These are phyloP conservation scores for Pseudochromis fuscus DNA, from an alignment of 2,797 vertebrate genomes.

Conservation along the genomic window DNA sequence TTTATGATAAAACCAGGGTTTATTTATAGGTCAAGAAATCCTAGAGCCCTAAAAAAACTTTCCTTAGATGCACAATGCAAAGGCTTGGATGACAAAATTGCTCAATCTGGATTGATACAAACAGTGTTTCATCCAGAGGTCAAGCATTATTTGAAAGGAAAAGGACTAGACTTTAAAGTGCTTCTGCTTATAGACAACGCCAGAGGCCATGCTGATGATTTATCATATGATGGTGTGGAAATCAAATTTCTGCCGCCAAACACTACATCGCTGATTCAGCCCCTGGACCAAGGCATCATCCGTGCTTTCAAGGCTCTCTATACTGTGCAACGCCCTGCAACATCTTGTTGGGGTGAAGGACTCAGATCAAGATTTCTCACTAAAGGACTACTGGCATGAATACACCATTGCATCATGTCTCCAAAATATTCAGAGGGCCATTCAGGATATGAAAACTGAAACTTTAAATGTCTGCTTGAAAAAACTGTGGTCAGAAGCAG, in stretches of 20 bases:
- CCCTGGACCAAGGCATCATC: conserved; percentile 28
- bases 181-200: conserved; percentile 26
- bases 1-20: conserved; percentile 43
- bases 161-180: conserved; percentile 36
- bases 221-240: conserved; percentile 30
- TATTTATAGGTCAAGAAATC: conserved; percentile 38
- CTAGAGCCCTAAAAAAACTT: conserved; percentile 39
- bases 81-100: conserved; percentile 33
- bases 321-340: background rate
- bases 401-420: conserved; percentile 31
- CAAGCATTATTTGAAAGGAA: conserved; percentile 26
- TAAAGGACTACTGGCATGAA: conserved; percentile 5
- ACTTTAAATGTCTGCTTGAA: conserved; percentile 34
- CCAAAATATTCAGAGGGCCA: conserved; percentile 33
- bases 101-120: conserved; percentile 19
- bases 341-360: conserved; percentile 23
- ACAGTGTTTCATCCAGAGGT: conserved; percentile 33
- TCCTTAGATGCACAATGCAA: conserved; percentile 38
- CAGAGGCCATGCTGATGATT: conserved; percentile 25
- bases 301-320: conserved; percentile 16
- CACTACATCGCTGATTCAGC: conserved; percentile 28
- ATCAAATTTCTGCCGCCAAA: conserved; percentile 6
- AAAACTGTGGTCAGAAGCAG: conserved; percentile 40
- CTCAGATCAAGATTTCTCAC: conserved; percentile 24
- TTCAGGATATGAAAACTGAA: conserved; percentile 34